These are phyloP conservation scores for Drosophila tripunctata DNA, from an alignment of 2,888 invertebrate species.

Conservation along the genomic window DNA sequence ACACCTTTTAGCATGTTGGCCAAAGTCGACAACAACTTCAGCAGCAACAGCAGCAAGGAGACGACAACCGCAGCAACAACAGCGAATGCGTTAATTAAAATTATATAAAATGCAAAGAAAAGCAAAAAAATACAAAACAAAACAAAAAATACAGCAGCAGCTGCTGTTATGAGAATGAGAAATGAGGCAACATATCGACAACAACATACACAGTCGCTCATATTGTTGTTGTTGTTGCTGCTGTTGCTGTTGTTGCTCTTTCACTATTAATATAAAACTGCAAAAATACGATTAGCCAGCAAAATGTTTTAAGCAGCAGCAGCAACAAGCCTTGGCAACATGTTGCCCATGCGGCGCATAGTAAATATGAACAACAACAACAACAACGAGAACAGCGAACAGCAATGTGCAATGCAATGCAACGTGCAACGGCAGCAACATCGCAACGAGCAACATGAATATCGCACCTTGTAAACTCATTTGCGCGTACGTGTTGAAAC, in stretches of 20 bases:
- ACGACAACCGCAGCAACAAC: conserved; percentile 53
- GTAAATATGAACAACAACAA: conserved; percentile 71
- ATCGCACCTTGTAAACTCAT: conserved; percentile 84
- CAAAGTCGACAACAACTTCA: conserved; percentile 65
- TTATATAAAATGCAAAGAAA: conserved; percentile 71
- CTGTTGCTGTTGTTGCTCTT: conserved; percentile 34
- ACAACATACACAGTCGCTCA: conserved; percentile 46
- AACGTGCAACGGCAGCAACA: conserved; percentile 56
- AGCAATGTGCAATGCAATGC: conserved; percentile 30
- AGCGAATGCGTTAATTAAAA: conserved; percentile 71
- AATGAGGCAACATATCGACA: conserved; percentile 61
- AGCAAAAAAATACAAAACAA: too few relatives aligned
- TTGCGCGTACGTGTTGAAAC: conserved; percentile 84
- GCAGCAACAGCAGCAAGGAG: conserved; percentile 40
- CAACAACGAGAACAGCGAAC: conserved; percentile 44
- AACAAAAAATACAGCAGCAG: too few relatives aligned
- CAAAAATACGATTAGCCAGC: conserved; percentile 73
- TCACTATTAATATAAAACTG: conserved; percentile 73
- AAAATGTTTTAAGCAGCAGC: conserved; percentile 51
- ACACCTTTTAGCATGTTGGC: conserved; percentile 83
- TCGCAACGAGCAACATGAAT: conserved; percentile 70
- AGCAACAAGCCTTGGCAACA: conserved; percentile 63
- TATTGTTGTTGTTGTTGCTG: conserved; percentile 18
- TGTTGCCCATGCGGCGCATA: conserved; percentile 71
- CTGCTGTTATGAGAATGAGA: conserved; percentile 59